A percentile compares a stretch with the other conserved stretches of the same genome.
Evolutionary conservation across 2,797 vertebrate genomes (phyloP).

Genomic region (Nannoperca obscura): DNA sequence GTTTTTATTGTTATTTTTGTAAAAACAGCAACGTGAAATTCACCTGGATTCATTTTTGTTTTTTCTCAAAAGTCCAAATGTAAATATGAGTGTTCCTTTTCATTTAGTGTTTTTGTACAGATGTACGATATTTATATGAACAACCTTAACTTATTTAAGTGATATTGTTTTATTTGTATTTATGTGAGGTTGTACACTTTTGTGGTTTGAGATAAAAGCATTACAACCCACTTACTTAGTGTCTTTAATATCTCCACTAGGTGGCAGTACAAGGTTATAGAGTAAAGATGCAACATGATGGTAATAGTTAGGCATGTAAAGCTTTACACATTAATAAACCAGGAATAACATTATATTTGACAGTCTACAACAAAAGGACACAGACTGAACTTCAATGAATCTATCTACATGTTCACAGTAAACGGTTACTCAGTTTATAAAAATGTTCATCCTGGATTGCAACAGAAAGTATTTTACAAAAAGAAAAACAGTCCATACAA

Average conservation of each 20-base stretch:
- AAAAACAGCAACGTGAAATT: conserved; percentile 7
- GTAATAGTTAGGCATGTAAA: not conserved
- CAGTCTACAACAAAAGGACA: conserved; percentile 25
- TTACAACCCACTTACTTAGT: not conserved
- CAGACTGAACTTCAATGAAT: conserved; percentile 23
- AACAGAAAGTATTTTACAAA: conserved; percentile 28
- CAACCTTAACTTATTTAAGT: conserved; percentile 58
- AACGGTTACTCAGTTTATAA: conserved; percentile 28
- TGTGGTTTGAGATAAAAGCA: conserved; percentile 55
- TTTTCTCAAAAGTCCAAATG: conserved; percentile 38
- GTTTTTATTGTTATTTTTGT: conserved; percentile 45
- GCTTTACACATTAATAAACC: conserved; percentile 5
- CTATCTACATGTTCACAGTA: conserved; percentile 75
- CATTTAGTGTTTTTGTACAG: conserved; percentile 53
- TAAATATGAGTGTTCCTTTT: conserved; percentile 50
- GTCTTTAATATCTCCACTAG: conserved; percentile 61
- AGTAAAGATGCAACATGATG: not conserved
- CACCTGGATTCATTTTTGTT: conserved; percentile 11
- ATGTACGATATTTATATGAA: conserved; percentile 69
- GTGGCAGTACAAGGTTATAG: conserved; percentile 44
- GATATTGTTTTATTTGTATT: conserved; percentile 50
- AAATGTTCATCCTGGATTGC: conserved; percentile 30
- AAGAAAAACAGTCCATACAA: conserved; percentile 23
- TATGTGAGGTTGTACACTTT: conserved; percentile 39
- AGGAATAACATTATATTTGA: conserved; percentile 19